phyloP scores from a whole-genome alignment of 2,797 vertebrate species.

The Galagoides demidoff region DNA sequence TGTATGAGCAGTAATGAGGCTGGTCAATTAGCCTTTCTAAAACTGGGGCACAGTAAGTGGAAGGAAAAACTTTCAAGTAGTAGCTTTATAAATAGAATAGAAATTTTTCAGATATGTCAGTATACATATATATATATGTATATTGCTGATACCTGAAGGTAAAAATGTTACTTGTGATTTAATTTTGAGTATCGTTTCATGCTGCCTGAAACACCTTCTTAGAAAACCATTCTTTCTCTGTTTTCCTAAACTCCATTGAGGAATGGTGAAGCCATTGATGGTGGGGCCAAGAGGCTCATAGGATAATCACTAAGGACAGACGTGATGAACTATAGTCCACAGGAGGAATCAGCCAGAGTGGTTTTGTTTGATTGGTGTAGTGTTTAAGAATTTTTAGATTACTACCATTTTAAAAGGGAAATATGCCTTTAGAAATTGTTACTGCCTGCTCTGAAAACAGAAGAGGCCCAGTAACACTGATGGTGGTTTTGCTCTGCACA shows the following conservation, averaged over 20 bases:
- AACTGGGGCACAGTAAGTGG: background rate
- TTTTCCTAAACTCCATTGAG: background rate
- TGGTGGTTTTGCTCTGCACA: background rate
- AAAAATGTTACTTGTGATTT: background rate
- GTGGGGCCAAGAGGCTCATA: background rate
- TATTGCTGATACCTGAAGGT: background rate
- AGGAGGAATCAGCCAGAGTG: background rate
- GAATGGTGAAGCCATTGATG: background rate
- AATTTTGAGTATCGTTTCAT: conserved; percentile 5
- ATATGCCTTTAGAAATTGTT: background rate
- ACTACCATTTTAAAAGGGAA: background rate
- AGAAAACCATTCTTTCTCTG: background rate
- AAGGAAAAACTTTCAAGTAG: background rate
- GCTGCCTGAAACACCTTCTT: background rate
- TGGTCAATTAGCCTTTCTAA: background rate
- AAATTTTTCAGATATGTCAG: background rate
- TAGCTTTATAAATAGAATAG: background rate
- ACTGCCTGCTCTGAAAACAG: background rate
- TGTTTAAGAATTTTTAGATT: background rate
- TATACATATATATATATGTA: too few relatives aligned
- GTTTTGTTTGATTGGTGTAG: background rate
- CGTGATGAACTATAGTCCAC: fast-evolving
- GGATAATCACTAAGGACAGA: background rate
- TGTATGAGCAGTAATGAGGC: background rate
- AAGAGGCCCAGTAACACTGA: background rate